phyloP scores from a whole-genome alignment of 2,113 vertebrate species.

The Probosciger aterrimus region DNA sequence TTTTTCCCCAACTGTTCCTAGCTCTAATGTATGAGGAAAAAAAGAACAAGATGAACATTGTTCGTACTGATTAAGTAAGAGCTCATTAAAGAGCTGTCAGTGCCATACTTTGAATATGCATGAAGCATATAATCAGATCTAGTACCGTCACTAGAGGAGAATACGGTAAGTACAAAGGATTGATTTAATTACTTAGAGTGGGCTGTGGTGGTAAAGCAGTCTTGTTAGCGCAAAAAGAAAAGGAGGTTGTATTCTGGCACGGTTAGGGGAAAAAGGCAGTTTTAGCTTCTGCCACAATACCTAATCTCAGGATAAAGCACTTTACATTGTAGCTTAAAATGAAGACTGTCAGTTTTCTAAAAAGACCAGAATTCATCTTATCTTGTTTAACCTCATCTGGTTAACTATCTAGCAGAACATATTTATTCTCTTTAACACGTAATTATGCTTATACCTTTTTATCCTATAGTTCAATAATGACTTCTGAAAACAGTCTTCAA shows the following conservation, averaged over 20 bases:
- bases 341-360: constrained; percentile 81
- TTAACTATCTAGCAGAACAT: constrained; percentile 71
- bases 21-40: constrained; percentile 84
- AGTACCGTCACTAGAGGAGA: constrained; percentile 87
- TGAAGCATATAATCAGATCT: constrained; percentile 95
- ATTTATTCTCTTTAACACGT: constrained; percentile 60
- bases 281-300: constrained; percentile 91
- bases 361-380: constrained; percentile 80
- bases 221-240: constrained; percentile 88
- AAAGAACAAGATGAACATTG: constrained; percentile 98
- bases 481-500: constrained; percentile 48
- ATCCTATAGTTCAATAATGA: constrained; percentile 41
- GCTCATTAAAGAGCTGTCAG: constrained; percentile 98
- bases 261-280: constrained; percentile 82
- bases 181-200: constrained; percentile 99
- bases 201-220: constrained; percentile 87
- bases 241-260: constrained; percentile 86
- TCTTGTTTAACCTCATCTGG: constrained; percentile 82
- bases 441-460: constrained; percentile 60
- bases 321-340: constrained; percentile 82
- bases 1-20: constrained; percentile 82
- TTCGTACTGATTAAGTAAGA: constrained; percentile 97
- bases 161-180: constrained; percentile 92
- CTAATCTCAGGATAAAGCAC: constrained; percentile 88
- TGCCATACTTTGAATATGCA: constrained; percentile 94